These are phyloP conservation scores for Mycalesis mineus DNA, from an alignment of 2,888 invertebrate species.

Conservation along the genomic window DNA sequence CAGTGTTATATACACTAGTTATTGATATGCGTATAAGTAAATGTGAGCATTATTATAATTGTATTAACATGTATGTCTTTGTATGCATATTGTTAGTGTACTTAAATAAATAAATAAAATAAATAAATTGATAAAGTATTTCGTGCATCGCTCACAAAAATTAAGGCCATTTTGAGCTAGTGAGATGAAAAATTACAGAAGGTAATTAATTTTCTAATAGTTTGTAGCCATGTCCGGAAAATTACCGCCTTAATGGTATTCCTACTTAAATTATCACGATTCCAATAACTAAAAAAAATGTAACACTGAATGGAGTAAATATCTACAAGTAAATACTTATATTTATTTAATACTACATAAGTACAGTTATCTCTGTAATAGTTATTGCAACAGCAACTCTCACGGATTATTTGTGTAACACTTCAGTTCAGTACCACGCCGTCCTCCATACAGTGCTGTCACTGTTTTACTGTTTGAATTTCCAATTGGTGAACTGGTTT, in stretches of 20 bases:
- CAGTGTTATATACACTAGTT: no score
- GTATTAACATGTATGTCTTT: no score
- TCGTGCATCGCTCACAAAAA: no score
- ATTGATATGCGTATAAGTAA: no score
- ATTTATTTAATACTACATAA: not conserved
- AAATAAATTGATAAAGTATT: no score
- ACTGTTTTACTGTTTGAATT: constrained; percentile 5
- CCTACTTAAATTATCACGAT: not conserved
- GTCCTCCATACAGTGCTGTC: constrained; percentile 11
- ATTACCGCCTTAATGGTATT: not conserved
- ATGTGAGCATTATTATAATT: no score
- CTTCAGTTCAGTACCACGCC: constrained; percentile 21
- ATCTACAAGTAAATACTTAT: not conserved
- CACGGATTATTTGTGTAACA: constrained; percentile 4
- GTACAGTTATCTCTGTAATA: constrained; percentile 9
- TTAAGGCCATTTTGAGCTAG: no score
- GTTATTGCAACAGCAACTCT: constrained; percentile 11
- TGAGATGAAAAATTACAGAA: no score
- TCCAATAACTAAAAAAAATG: not conserved
- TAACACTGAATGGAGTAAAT: not conserved
- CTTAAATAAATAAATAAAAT: no score
- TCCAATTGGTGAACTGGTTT: constrained; percentile 8
- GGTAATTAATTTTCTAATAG: no score
- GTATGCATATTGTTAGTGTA: no score
- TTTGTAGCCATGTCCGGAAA: not conserved